Evolutionary conservation across 2,113 vertebrate genomes (phyloP).

Genomic region (Poeciliopsis prolifica): DNA sequence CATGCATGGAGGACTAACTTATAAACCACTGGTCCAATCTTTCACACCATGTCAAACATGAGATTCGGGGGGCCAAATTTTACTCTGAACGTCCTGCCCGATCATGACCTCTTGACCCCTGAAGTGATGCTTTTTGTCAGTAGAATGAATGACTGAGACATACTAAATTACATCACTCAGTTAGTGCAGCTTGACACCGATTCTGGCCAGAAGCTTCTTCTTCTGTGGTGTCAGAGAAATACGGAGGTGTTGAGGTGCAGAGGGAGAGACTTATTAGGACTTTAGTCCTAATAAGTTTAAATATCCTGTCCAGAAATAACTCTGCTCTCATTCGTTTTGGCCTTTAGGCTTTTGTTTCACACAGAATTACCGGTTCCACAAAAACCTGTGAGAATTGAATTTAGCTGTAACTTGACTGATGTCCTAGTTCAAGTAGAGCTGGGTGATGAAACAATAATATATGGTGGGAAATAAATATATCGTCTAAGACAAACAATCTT

Average conservation of each 20-base stretch:
- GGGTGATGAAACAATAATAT: too few species aligned
- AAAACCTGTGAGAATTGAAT: neutral
- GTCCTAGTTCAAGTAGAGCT: too few species aligned
- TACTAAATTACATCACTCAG: neutral
- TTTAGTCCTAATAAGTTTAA: too few species aligned
- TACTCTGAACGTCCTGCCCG: neutral
- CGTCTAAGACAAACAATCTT: too few species aligned
- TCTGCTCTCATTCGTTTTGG: neutral
- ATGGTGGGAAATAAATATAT: too few species aligned
- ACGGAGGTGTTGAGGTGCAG: neutral
- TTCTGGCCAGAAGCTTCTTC: neutral
- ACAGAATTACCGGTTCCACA: neutral
- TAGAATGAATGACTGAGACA: too few species aligned
- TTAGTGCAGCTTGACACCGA: too few species aligned
- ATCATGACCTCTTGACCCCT: neutral
- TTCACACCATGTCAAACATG: neutral
- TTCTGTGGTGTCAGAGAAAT: neutral
- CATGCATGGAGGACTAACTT: neutral
- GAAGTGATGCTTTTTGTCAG: too few species aligned
- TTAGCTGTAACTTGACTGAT: neutral
- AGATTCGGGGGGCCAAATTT: too few species aligned
- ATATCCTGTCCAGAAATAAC: neutral
- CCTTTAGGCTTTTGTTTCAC: neutral
- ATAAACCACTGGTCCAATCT: neutral
- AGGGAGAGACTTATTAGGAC: neutral